These are phyloP conservation scores for Podilymbus podiceps DNA, from an alignment of 2,113 vertebrate genomes.

Conservation along the genomic window DNA sequence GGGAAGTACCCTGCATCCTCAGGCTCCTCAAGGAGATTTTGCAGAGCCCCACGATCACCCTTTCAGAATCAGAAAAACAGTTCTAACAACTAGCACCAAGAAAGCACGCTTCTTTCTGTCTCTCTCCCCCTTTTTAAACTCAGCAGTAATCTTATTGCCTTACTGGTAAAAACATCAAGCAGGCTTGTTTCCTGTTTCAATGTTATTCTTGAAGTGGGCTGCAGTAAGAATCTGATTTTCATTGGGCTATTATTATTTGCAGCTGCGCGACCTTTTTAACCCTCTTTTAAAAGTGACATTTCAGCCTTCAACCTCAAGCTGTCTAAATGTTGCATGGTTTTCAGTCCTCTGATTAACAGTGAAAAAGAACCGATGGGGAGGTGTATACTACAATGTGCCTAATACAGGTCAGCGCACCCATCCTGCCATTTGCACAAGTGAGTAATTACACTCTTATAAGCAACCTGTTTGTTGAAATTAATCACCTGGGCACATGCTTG, in stretches of 20 bases:
- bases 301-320: conserved; percentile 76
- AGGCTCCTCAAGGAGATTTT: background rate
- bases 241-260: conserved; percentile 84
- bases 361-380: conserved; percentile 25
- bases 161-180: conserved; percentile 75
- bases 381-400: background rate
- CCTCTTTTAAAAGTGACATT: conserved; percentile 80
- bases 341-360: conserved; percentile 63
- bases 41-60: background rate
- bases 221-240: conserved; percentile 82
- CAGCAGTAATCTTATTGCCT: conserved; percentile 59
- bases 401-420: conserved; percentile 42
- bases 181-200: conserved; percentile 78
- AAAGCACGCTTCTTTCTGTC: conserved; percentile 21
- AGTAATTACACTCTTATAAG: conserved; percentile 26
- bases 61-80: conserved; percentile 39
- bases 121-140: conserved; percentile 29
- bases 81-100: background rate
- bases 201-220: conserved; percentile 80
- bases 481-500: conserved; percentile 30
- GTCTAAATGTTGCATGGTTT: conserved; percentile 69
- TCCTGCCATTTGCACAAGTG: background rate
- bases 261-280: conserved; percentile 83
- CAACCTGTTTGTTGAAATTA: conserved; percentile 51
- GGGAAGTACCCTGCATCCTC: background rate